Conservation (phyloP, 2,888 invertebrate genomes). For the Calliscelio sp. region DNA sequence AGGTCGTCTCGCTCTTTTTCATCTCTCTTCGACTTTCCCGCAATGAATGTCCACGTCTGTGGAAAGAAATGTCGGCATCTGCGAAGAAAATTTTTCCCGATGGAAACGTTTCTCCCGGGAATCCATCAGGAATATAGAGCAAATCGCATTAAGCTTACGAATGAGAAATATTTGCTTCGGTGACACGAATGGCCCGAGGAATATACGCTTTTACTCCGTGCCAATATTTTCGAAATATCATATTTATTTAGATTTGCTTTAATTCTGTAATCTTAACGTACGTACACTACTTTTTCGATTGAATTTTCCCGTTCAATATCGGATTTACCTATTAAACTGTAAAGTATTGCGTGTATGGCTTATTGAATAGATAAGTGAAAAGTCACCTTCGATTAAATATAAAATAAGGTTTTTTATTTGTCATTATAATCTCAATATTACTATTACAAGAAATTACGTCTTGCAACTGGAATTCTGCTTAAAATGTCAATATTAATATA, state of each 20-base stretch:
- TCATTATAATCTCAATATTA: too few species aligned
- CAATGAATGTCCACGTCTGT: slow-evolving; percentile 68
- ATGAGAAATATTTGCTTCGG: slow-evolving; percentile 70
- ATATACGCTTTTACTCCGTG: slow-evolving; percentile 39
- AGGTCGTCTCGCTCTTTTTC: slow-evolving; percentile 47
- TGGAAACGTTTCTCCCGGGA: slow-evolving; percentile 64
- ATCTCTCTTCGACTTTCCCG: slow-evolving; percentile 55
- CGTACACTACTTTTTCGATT: slow-evolving; percentile 16
- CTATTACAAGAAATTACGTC: too few species aligned
- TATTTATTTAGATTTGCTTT: slow-evolving; percentile 58
- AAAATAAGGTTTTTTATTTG: too few species aligned
- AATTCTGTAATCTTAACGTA: slow-evolving; percentile 46
- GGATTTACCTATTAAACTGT: slow-evolving; percentile 27
- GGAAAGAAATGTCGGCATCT: slow-evolving; percentile 67
- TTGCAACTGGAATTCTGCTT: too few species aligned
- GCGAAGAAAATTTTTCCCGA: slow-evolving; percentile 67
- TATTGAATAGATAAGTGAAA: background rate
- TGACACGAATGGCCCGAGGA: slow-evolving; percentile 63
- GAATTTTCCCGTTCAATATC: slow-evolving; percentile 20
- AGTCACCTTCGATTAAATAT: background rate
- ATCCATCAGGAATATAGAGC: slow-evolving; percentile 65
- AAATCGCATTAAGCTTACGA: slow-evolving; percentile 66
- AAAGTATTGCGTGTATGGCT: background rate
- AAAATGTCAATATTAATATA: slow-evolving; percentile 1
- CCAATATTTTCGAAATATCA: slow-evolving; percentile 51